Conservation (phyloP, 2,888 invertebrate species). For the Liopterus haemorrhoidalis region DNA sequence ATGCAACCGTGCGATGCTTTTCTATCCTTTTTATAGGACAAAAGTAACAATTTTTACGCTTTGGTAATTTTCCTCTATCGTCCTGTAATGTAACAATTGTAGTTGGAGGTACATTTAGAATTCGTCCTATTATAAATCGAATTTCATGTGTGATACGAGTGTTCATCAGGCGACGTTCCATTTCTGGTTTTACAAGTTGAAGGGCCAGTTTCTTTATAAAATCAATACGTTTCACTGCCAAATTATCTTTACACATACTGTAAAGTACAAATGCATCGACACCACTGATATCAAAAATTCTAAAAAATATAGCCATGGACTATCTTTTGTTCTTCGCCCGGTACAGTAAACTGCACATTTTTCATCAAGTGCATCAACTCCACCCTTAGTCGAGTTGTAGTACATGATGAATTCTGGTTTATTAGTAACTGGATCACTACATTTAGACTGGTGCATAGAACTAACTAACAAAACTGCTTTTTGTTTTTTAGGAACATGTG, state of each 20-base stretch:
- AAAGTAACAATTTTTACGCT: conserved; percentile 6
- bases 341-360: conserved; percentile 12
- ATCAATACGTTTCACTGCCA: conserved; percentile 4
- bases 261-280: conserved; percentile 12
- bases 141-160: conserved; percentile 1
- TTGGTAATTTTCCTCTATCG: conserved; percentile 4
- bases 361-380: conserved; percentile 12
- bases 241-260: conserved; percentile 6
- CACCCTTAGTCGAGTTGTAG: conserved; percentile 12
- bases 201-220: conserved; percentile 7
- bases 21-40: conserved; percentile 6
- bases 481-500: conserved; percentile 18
- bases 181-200: conserved; percentile 5
- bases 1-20: conserved; percentile 8
- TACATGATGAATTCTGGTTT: conserved; percentile 19
- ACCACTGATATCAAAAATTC: conserved; percentile 10
- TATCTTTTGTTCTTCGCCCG: conserved; percentile 11
- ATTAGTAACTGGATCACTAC: conserved; percentile 8
- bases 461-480: conserved; percentile 25
- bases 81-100: conserved; percentile 4
- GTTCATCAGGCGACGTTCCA: conserved; percentile 8
- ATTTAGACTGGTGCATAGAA: conserved; percentile 27
- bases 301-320: conserved; percentile 5
- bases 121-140: not conserved
- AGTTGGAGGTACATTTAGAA: no score